These are phyloP conservation scores for Gonocerus acuteangulatus DNA, from an alignment of 2,888 invertebrate species.

Conservation along the genomic window DNA sequence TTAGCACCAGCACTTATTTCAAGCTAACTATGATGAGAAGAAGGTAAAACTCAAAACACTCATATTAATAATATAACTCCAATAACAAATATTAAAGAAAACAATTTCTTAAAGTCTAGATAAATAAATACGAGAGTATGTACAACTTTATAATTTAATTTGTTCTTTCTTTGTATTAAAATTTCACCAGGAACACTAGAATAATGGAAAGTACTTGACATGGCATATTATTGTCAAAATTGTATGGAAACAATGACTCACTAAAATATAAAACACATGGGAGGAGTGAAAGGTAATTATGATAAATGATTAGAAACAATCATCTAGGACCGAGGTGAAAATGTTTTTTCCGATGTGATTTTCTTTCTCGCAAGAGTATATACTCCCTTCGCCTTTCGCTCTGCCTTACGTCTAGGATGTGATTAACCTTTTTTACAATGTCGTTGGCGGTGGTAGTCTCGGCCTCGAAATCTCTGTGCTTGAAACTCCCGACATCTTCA, in stretches of 20 bases:
- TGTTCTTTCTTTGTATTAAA: background rate
- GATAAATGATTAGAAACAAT: constrained; percentile 24
- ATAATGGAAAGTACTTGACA: background rate
- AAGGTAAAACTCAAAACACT: constrained; percentile 1
- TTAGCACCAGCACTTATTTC: constrained; percentile 14
- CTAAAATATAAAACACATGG: background rate
- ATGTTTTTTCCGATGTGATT: constrained; percentile 55
- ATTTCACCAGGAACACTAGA: background rate
- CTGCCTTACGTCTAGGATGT: constrained; percentile 77
- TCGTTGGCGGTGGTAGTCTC: constrained; percentile 67
- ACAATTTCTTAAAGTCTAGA: background rate
- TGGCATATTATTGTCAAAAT: background rate
- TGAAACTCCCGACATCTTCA: constrained; percentile 50
- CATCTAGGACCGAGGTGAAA: constrained; percentile 44
- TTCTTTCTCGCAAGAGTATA: constrained; percentile 64
- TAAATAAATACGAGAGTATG: constrained; percentile 20
- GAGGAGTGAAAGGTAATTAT: no score
- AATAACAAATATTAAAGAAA: background rate
- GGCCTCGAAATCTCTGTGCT: constrained; percentile 81
- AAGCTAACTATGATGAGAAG: background rate
- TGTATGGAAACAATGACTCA: constrained; percentile 11
- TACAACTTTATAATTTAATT: constrained; percentile 6
- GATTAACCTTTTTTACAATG: constrained; percentile 79
- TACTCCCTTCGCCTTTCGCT: constrained; percentile 81
- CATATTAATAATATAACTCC: background rate